Evolutionary conservation across 2,113 vertebrate genomes (phyloP), one percentile per base, ranked within the genome.

Genomic region (Merops nubicus): DNA sequence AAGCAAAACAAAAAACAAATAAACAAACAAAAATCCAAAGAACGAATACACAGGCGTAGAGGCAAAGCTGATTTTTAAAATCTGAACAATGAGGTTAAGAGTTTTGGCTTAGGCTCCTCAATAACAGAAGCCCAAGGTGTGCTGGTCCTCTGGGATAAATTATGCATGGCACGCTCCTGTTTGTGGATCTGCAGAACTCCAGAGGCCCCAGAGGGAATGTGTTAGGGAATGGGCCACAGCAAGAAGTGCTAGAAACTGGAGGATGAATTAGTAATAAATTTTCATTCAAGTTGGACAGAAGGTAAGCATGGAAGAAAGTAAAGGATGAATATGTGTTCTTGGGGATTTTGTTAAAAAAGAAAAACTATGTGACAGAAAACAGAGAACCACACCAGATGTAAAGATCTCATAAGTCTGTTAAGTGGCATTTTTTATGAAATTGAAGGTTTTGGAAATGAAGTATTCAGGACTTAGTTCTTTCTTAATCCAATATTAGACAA

Each of bases 81-180:
- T 34, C 23, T 38, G n/a, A 43, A 60, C 3, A 60, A 33, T n/a
- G 53, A 31, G 5, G 11, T 54, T 68, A 59, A 43, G 19, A 68
- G 8, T 42, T 90, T 59, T 16, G 17, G 10, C 11, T 69, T 63
- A 5, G 8, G 5, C 5, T 69, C 23, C 38, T 87, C 51, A 22
- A 25, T n/a, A n/a, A n/a, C n/a, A n/a, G n/a, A n/a, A n/a, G n/a
- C n/a, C n/a, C n/a, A n/a, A n/a, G n/a, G n/a, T n/a, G 8, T 51
- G 4, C 5, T 64, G 14, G 3, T 74, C 28, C 31, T 59, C 33
- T 53, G 38, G n/a, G 38, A 47, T 25, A 84, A 38, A 57, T 62
- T 42, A 50, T 3, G 0, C 25, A 14, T 57, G 26, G 6, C 8
- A 15, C 2, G 0, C 25, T 62, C 19, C 18, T 68, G 12, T 62